These are phyloP conservation scores for Pemphredon lugubris DNA, from an alignment of 2,888 invertebrate genomes.

Conservation along the genomic window DNA sequence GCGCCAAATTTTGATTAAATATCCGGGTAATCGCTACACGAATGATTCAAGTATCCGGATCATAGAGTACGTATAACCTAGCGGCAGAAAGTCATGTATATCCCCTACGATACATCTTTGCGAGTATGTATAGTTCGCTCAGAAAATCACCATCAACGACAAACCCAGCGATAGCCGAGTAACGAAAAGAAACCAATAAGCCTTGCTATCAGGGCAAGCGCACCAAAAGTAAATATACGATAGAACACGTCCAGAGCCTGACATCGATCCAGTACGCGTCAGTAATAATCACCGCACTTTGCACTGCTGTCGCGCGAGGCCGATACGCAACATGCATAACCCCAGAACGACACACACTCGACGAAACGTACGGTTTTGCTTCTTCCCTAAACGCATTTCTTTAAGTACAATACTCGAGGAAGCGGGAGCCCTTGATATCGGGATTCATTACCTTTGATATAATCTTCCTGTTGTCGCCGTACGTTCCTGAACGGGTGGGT, in stretches of 20 bases:
- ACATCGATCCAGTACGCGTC: conserved; percentile 59
- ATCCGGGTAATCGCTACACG: too few species aligned
- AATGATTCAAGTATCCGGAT: too few species aligned
- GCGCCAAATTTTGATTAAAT: too few species aligned
- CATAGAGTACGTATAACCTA: too few species aligned
- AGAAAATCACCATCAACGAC: background rate
- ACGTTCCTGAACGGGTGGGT: conserved; percentile 74
- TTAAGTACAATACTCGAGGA: too few species aligned
- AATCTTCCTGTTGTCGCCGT: conserved; percentile 64
- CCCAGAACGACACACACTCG: conserved; percentile 26
- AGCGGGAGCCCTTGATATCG: too few species aligned
- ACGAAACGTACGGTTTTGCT: too few species aligned
- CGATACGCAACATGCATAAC: conserved; percentile 38
- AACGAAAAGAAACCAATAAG: conserved; percentile 4
- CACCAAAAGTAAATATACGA: conserved; percentile 49
- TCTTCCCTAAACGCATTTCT: background rate
- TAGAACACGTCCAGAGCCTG: conserved; percentile 25
- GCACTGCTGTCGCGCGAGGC: conserved; percentile 62
- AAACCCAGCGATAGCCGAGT: conserved; percentile 15
- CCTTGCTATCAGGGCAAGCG: conserved; percentile 46
- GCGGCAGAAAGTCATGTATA: too few species aligned
- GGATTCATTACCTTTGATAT: conserved; percentile 51
- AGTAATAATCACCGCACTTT: conserved; percentile 73
- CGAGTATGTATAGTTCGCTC: background rate
- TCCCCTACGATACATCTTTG: too few species aligned